phyloP scores from a whole-genome alignment of 2,797 vertebrate genomes.

The Crypturellus tataupa region DNA sequence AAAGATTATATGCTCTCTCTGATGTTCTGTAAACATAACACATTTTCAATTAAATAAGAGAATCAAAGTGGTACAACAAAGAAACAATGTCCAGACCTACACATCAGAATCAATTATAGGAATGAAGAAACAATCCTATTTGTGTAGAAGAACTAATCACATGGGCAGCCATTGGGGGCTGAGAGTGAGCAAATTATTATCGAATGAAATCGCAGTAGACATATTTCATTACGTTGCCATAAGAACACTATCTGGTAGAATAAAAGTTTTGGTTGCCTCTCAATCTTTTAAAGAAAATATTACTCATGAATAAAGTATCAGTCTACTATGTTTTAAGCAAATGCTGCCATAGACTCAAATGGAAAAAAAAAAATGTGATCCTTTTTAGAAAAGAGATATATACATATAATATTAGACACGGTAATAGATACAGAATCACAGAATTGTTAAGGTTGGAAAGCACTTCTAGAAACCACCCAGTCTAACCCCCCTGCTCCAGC shows the following conservation, averaged over 20 bases:
- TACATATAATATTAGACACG: neutral
- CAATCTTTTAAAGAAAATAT: neutral
- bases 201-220: constrained; percentile 33
- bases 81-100: constrained; percentile 61
- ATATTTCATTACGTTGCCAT: neutral
- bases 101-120: constrained; percentile 63
- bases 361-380: neutral
- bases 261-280: neutral
- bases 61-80: constrained; percentile 58
- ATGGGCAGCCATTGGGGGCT: neutral
- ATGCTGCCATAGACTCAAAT: accelerated
- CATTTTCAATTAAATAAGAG: constrained; percentile 43
- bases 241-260: constrained; percentile 23
- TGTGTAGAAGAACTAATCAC: constrained; percentile 48
- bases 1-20: neutral
- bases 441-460: neutral
- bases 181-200: neutral
- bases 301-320: neutral
- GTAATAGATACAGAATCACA: neutral
- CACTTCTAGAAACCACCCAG: no score
- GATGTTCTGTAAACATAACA: constrained; percentile 31
- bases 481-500: no score
- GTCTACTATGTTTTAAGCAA: neutral
- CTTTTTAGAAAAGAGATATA: neutral
- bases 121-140: constrained; percentile 61